A percentile compares a stretch with the other conserved stretches of the same genome.
Conservation (phyloP, 1,140 invertebrate genomes). For the Vanessa tameamea region DNA sequence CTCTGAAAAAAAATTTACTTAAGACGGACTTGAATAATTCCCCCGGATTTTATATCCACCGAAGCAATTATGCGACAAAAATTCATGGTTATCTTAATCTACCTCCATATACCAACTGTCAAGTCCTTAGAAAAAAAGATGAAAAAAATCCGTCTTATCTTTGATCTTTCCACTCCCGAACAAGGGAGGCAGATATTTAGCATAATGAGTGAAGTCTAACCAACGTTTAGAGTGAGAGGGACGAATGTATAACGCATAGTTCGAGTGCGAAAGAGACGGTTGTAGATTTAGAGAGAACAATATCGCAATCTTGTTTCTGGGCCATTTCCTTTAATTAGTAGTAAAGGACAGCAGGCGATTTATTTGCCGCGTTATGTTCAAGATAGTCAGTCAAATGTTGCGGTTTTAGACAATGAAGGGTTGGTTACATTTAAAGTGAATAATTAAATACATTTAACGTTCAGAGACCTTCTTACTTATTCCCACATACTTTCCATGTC, state of each 20-base stretch:
- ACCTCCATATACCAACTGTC: constrained; percentile 78
- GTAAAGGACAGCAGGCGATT: constrained; percentile 69
- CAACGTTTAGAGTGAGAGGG: constrained; percentile 69
- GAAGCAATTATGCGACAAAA: constrained; percentile 55
- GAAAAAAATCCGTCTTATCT: constrained; percentile 60
- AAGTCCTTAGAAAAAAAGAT: constrained; percentile 56
- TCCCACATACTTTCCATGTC: too few species aligned
- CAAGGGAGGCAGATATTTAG: constrained; percentile 75
- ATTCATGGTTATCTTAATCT: constrained; percentile 39
- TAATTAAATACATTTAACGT: constrained; percentile 24
- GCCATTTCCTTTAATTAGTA: constrained; percentile 79
- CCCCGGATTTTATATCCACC: constrained; percentile 26
- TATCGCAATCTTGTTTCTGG: constrained; percentile 80
- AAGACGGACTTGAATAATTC: constrained; percentile 3
- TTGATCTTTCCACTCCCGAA: constrained; percentile 63
- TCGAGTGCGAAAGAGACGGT: constrained; percentile 38
- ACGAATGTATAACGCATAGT: constrained; percentile 33
- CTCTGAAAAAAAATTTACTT: constrained; percentile 2
- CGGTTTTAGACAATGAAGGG: constrained; percentile 46
- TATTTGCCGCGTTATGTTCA: constrained; percentile 60
- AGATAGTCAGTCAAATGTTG: constrained; percentile 65
- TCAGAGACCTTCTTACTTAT: not conserved
- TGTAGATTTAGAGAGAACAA: constrained; percentile 66
- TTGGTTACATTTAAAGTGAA: constrained; percentile 31
- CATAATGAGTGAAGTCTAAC: constrained; percentile 77